Conservation (phyloP, 2,888 invertebrate species). For the Heliconius aoede region DNA sequence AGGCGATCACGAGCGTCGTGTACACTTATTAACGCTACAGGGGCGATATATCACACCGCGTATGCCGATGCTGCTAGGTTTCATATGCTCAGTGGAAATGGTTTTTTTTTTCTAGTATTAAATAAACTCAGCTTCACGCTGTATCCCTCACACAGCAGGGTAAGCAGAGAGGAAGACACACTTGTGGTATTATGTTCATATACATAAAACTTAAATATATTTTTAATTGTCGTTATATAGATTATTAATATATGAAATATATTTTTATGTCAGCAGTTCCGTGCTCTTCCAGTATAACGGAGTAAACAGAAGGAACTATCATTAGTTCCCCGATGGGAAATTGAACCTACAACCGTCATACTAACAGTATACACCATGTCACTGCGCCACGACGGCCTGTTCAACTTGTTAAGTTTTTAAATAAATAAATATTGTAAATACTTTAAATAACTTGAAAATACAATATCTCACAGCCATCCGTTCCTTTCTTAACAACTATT, state of each 20-base stretch:
- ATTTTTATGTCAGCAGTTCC: no score
- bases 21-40: slow-evolving; percentile 82
- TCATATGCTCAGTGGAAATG: slow-evolving; percentile 51
- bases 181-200: no score
- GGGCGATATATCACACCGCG: slow-evolving; percentile 81
- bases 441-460: background rate
- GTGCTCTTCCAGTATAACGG: no score
- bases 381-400: background rate
- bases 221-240: no score
- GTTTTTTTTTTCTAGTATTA: background rate
- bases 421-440: no score
- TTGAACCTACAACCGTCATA: background rate
- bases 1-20: slow-evolving; percentile 80
- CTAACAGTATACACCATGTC: background rate
- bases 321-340: background rate
- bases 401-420: no score
- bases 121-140: no score
- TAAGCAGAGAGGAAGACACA: no score
- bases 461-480: background rate
- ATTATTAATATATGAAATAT: no score
- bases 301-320: no score
- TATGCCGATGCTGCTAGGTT: slow-evolving; percentile 67
- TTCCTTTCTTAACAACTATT: slow-evolving; percentile 35
- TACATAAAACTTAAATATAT: no score
- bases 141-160: no score